These are phyloP conservation scores for Arenaria interpres DNA, from an alignment of 2,113 vertebrate species.

Conservation along the genomic window DNA sequence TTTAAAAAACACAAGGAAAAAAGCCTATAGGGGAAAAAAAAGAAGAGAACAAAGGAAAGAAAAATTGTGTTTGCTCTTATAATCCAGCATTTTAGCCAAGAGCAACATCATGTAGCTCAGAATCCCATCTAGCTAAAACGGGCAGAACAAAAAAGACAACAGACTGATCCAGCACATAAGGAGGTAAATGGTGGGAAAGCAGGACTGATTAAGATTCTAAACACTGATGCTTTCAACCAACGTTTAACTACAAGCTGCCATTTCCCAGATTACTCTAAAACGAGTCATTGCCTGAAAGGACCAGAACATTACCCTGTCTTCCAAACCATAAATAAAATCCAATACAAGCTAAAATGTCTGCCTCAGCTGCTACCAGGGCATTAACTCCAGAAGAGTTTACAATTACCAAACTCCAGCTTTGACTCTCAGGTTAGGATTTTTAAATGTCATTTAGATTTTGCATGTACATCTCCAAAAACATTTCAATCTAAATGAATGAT, in stretches of 20 bases:
- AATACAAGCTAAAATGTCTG: neutral
- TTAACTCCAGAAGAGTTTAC: neutral
- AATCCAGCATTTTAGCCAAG: neutral
- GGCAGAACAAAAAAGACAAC: neutral
- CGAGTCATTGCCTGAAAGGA: neutral
- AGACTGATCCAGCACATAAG: neutral
- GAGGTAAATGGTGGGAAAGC: neutral
- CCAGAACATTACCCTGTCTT: neutral
- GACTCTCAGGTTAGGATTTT: neutral
- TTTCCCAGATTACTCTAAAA: conserved; percentile 9
- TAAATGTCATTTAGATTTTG: neutral
- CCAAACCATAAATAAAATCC: neutral
- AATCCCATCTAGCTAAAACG: neutral
- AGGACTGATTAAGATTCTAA: neutral
- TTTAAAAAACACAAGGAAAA: too few relatives aligned
- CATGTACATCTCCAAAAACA: neutral
- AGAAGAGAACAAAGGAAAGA: neutral
- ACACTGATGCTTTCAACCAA: neutral
- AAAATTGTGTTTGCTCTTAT: neutral
- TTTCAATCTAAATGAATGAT: neutral
- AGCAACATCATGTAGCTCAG: neutral
- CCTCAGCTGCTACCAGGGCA: neutral
- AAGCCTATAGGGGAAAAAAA: neutral
- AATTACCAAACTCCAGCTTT: neutral
- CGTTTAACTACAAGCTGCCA: neutral